A percentile compares a stretch with the other conserved stretches of the same genome.
Conservation (phyloP, 2,797 vertebrate genomes). For the Perodicticus potto region DNA sequence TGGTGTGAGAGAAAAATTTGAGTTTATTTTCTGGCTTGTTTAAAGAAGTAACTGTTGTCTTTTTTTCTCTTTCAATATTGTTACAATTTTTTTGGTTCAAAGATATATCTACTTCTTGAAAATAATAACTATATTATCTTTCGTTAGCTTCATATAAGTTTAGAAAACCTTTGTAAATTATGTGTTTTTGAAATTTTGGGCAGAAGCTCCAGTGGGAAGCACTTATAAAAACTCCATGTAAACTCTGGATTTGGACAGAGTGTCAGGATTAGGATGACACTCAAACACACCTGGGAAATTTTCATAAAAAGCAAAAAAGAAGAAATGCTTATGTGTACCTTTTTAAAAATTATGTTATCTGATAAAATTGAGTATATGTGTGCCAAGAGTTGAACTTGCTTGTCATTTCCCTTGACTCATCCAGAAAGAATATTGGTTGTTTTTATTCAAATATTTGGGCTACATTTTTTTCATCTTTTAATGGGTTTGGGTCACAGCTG, state of each 20-base stretch:
- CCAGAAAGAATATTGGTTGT: neutral
- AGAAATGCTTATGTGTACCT: neutral
- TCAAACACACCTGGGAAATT: neutral
- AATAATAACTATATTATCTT: neutral
- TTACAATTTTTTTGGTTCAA: slow-evolving; percentile 7
- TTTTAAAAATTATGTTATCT: neutral
- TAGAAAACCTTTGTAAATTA: neutral
- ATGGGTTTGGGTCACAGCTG: neutral
- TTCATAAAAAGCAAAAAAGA: neutral
- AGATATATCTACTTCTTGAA: neutral
- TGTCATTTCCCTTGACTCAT: neutral
- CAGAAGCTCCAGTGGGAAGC: neutral
- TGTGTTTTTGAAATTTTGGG: neutral
- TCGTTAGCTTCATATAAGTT: neutral
- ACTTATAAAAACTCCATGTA: neutral
- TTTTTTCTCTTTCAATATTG: neutral
- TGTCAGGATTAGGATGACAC: neutral
- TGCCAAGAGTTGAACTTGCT: neutral
- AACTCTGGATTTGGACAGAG: neutral
- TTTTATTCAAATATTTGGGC: neutral
- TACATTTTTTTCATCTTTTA: neutral
- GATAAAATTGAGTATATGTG: neutral
- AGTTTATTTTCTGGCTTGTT: neutral
- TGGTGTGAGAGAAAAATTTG: neutral
- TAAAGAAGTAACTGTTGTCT: neutral